These are phyloP conservation scores for Hippocampus zosterae DNA, from an alignment of 2,113 vertebrate genomes.

Conservation along the genomic window DNA sequence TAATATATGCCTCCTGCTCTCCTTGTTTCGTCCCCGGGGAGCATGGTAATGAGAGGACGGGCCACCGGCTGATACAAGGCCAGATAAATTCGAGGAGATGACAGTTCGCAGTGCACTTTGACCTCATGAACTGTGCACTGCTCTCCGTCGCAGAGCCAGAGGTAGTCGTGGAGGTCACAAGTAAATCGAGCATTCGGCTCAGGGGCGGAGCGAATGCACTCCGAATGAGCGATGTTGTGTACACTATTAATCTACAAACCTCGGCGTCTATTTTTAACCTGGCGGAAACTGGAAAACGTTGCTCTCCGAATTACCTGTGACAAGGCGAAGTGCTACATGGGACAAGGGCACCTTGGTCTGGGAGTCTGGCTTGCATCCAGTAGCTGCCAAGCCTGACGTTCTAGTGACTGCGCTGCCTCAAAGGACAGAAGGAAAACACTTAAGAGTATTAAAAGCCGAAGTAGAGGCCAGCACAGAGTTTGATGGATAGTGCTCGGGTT, in stretches of 20 bases:
- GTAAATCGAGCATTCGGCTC: constrained; percentile 12
- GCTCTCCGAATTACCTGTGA: constrained; percentile 12
- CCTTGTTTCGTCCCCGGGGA: constrained; percentile 56
- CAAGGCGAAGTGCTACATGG: constrained; percentile 14
- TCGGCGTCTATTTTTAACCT: not conserved
- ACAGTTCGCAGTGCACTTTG: constrained; percentile 22
- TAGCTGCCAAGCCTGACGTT: constrained; percentile 33
- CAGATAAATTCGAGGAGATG: constrained; percentile 48
- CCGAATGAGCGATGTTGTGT: not conserved
- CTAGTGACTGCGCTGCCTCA: constrained; percentile 26
- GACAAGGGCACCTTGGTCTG: constrained; percentile 57
- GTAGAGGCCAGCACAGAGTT: constrained; percentile 35
- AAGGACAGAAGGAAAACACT: constrained; percentile 67
- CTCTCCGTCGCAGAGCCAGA: not conserved
- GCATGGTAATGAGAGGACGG: constrained; percentile 65
- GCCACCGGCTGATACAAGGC: constrained; percentile 40
- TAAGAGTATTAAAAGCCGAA: constrained; percentile 69
- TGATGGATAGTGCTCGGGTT: constrained; percentile 49
- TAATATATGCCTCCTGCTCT: constrained; percentile 57
- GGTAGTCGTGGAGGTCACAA: not conserved
- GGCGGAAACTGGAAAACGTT: constrained; percentile 2
- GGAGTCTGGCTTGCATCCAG: constrained; percentile 25
- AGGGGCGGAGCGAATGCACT: not conserved
- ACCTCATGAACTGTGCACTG: constrained; percentile 18
- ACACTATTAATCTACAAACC: constrained; percentile 12